phyloP scores from a whole-genome alignment of 1,140 invertebrate genomes.

The Drosophila neocordata region DNA sequence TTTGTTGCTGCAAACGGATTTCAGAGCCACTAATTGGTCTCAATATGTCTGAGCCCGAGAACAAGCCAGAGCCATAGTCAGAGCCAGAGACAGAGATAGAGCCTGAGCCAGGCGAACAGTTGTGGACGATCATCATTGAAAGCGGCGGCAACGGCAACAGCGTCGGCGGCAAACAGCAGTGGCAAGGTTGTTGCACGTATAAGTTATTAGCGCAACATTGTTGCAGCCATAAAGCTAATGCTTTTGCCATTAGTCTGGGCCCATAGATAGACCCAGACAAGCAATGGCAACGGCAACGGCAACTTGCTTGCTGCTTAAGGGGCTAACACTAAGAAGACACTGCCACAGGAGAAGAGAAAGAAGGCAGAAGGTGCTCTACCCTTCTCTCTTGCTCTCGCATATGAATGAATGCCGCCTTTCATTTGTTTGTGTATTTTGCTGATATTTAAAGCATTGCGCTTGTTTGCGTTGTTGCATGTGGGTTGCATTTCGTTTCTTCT shows the following conservation, averaged over 20 bases:
- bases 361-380: not conserved
- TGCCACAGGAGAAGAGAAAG: not conserved
- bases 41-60: slow-evolving; percentile 67
- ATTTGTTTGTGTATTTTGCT: slow-evolving; percentile 43
- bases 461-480: slow-evolving; percentile 8
- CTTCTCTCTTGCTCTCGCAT: not conserved
- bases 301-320: not conserved
- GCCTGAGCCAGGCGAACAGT: not conserved
- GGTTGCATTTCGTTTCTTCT: slow-evolving; percentile 16
- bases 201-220: slow-evolving; percentile 76
- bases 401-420: slow-evolving; percentile 37
- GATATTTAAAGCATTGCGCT: slow-evolving; percentile 27
- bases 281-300: slow-evolving; percentile 1
- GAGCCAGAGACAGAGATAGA: too few relatives aligned
- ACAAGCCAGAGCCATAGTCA: too few relatives aligned
- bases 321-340: not conserved
- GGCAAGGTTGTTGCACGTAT: slow-evolving; percentile 74
- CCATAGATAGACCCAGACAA: slow-evolving; percentile 18
- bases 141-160: not conserved
- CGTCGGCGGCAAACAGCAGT: slow-evolving; percentile 13
- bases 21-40: slow-evolving; percentile 79
- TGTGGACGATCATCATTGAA: too few relatives aligned
- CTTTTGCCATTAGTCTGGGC: slow-evolving; percentile 44
- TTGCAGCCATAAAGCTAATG: slow-evolving; percentile 58
- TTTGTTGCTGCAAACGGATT: slow-evolving; percentile 77